Evolutionary conservation across 2,797 vertebrate genomes (phyloP).

Genomic region (Malacoctenus gilli): DNA sequence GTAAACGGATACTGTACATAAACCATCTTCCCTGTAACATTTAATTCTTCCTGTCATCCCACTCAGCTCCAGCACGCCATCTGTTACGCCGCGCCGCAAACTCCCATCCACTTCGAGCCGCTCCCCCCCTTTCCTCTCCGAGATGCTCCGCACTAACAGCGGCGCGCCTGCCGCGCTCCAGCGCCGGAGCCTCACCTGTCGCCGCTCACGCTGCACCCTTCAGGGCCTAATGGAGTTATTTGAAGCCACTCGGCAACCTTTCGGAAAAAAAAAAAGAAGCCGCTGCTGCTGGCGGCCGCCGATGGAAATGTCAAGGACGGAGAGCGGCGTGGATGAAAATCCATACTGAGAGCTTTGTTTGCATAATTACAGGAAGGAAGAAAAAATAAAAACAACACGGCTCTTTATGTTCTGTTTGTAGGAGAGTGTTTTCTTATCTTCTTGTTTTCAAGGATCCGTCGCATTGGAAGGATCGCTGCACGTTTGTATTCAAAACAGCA

Average conservation of each 20-base stretch:
- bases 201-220: constrained; percentile 42
- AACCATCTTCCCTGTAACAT: constrained; percentile 22
- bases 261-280: constrained; percentile 42
- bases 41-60: constrained; percentile 22
- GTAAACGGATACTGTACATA: constrained; percentile 2
- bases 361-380: too few relatives aligned
- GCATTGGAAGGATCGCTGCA: constrained; percentile 3
- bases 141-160: too few relatives aligned
- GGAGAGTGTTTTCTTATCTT: too few relatives aligned
- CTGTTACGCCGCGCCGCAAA: constrained; percentile 35
- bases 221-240: constrained; percentile 29
- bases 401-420: too few relatives aligned
- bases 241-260: constrained; percentile 45
- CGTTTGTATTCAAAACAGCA: constrained; percentile 44
- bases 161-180: too few relatives aligned
- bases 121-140: constrained; percentile 13
- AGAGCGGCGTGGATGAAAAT: constrained; percentile 26
- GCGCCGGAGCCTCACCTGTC: constrained; percentile 37
- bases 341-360: constrained; percentile 9
- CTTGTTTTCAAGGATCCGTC: constrained; percentile 25
- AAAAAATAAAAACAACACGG: too few relatives aligned
- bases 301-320: constrained; percentile 35
- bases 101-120: constrained; percentile 32
- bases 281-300: constrained; percentile 11
- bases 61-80: constrained; percentile 34